These are phyloP conservation scores for Anomalospiza imberbis DNA, from an alignment of 2,797 vertebrate species.

Conservation along the genomic window DNA sequence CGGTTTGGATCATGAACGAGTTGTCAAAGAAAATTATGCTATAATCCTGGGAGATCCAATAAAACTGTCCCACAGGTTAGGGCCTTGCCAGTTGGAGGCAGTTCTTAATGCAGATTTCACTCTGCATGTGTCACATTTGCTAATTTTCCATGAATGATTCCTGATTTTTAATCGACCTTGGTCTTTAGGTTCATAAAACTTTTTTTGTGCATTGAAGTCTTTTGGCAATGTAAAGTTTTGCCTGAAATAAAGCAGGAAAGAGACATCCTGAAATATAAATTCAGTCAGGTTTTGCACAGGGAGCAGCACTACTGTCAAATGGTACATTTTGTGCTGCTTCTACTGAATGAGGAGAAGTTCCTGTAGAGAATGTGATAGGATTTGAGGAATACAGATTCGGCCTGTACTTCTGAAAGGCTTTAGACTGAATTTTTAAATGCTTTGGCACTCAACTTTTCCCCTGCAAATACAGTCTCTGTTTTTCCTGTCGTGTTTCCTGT, in stretches of 20 bases:
- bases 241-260: slow-evolving; percentile 4
- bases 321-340: not conserved
- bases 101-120: slow-evolving; percentile 26
- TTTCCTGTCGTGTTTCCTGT: slow-evolving; percentile 23
- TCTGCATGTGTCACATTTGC: not conserved
- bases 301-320: not conserved
- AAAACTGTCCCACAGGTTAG: slow-evolving; percentile 38
- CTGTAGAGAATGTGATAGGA: not conserved
- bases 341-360: not conserved
- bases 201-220: not conserved
- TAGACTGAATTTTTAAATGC: not conserved
- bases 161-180: slow-evolving; percentile 52
- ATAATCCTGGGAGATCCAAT: slow-evolving; percentile 24
- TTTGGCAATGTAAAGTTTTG: not conserved
- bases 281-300: not conserved
- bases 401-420: not conserved
- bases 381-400: not conserved
- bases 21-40: slow-evolving; percentile 46
- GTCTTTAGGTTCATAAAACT: slow-evolving; percentile 42
- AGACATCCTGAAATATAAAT: not conserved
- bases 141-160: slow-evolving; percentile 57
- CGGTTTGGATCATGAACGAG: not conserved
- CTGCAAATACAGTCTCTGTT: not conserved
- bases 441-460: not conserved
- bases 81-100: slow-evolving; percentile 8